Conservation (phyloP, 2,113 vertebrate genomes). For the Neomonachus schauinslandi region DNA sequence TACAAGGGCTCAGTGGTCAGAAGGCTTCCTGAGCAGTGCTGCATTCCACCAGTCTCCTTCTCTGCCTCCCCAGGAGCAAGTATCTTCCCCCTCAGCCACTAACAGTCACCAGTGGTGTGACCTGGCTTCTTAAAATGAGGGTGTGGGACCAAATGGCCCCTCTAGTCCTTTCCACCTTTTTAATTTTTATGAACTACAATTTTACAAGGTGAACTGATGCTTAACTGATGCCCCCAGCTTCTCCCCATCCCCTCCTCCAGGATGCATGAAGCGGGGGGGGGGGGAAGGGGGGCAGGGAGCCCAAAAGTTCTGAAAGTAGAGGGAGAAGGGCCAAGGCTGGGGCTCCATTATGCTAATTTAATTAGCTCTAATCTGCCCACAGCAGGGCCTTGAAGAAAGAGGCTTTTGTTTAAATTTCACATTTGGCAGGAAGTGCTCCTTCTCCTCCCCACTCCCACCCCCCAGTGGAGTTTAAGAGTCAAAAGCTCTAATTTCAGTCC, state of each 20-base stretch:
- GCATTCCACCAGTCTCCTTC: not conserved
- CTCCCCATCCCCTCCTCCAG: not conserved
- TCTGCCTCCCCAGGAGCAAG: not conserved
- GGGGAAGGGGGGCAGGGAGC: not conserved
- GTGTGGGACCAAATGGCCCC: not conserved
- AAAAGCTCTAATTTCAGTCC: constrained; percentile 60
- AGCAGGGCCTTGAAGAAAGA: constrained; percentile 68
- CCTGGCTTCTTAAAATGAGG: not conserved
- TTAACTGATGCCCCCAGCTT: not conserved
- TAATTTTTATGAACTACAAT: not conserved
- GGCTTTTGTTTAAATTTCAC: constrained; percentile 71
- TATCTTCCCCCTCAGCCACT: not conserved
- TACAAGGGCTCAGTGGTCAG: not conserved
- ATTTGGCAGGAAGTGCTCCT: constrained; percentile 71
- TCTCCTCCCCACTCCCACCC: not conserved
- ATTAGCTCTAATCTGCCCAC: constrained; percentile 71
- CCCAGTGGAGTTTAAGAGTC: constrained; percentile 36
- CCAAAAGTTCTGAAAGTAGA: constrained; percentile 5
- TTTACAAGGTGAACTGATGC: not conserved
- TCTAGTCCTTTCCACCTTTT: not conserved
- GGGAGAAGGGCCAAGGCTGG: not conserved
- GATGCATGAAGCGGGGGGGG: not conserved
- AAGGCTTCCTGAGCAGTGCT: not conserved
- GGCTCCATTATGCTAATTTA: constrained; percentile 57
- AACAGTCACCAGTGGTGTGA: not conserved